Percentiles rank a stretch among this genome's conserved stretches.
Evolutionary conservation across 2,888 invertebrate genomes (phyloP).

Genomic region (Drosophila engyochracea): DNA sequence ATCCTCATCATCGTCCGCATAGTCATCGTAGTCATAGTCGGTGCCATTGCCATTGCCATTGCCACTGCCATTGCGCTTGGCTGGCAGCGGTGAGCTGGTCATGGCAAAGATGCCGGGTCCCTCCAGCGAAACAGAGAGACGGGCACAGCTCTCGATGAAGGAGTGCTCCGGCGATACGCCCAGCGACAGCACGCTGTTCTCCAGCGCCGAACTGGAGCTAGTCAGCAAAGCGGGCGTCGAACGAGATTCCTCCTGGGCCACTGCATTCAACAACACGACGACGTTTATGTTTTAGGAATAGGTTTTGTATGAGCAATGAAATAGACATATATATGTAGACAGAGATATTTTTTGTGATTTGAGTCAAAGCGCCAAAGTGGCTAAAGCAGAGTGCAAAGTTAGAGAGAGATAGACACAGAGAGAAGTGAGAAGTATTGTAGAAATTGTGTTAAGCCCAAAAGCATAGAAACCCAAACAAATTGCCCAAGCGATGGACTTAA

Average conservation of each 20-base stretch:
- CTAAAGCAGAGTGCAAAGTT: conserved; percentile 28
- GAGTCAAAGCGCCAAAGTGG: conserved; percentile 6
- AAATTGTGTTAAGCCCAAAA: conserved; percentile 37
- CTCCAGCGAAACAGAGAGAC: conserved; percentile 94
- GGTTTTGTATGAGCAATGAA: conserved; percentile 57
- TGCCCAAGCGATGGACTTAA: conserved; percentile 32
- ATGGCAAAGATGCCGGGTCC: conserved; percentile 91
- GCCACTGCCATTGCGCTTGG: conserved; percentile 73
- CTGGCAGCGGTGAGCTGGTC: conserved; percentile 88
- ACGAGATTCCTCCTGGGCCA: conserved; percentile 95
- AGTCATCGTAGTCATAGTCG: conserved; percentile 76
- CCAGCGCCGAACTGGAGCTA: conserved; percentile 88
- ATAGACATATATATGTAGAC: conserved; percentile 55
- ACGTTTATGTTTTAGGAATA: conserved; percentile 12
- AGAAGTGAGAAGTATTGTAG: conserved; percentile 8
- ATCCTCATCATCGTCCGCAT: conserved; percentile 73
- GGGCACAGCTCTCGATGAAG: conserved; percentile 93
- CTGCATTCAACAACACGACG: conserved; percentile 83
- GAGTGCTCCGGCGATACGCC: conserved; percentile 95
- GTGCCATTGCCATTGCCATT: conserved; percentile 67
- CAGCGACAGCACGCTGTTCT: conserved; percentile 88
- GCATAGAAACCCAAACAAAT: conserved; percentile 30
- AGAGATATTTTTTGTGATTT: conserved; percentile 23
- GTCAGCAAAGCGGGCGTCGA: conserved; percentile 94
- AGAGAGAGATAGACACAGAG: conserved; percentile 9